Conservation (phyloP, 1,140 invertebrate species). For the Drosophila kohkoa region DNA sequence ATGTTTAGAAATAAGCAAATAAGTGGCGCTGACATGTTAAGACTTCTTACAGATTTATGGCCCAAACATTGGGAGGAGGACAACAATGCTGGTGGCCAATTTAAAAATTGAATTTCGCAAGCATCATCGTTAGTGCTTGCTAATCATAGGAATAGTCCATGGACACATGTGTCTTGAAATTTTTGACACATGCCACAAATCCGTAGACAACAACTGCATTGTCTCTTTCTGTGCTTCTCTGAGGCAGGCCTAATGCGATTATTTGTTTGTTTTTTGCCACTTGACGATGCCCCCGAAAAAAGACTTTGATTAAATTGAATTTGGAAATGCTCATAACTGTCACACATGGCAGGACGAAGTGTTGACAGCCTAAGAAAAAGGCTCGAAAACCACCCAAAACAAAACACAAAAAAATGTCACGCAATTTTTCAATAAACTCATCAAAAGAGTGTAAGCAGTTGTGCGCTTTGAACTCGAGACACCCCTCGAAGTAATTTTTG, state of each 20-base stretch:
- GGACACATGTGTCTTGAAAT: conserved; percentile 57
- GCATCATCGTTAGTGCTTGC: conserved; percentile 43
- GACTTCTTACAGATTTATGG: conserved; percentile 69
- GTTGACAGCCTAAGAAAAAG: conserved; percentile 7
- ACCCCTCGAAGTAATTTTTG: conserved; percentile 10
- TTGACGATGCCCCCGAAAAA: conserved; percentile 23
- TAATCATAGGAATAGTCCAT: conserved; percentile 52
- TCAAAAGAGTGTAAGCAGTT: conserved; percentile 59
- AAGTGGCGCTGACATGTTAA: conserved; percentile 79
- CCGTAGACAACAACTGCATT: conserved; percentile 28
- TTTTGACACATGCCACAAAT: conserved; percentile 71
- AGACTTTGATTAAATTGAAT: conserved; percentile 75
- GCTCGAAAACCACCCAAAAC: conserved; percentile 62
- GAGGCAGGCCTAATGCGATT: conserved; percentile 61
- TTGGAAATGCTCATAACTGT: conserved; percentile 74
- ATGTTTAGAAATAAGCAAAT: conserved; percentile 55
- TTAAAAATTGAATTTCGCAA: conserved; percentile 78
- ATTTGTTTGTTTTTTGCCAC: conserved; percentile 56
- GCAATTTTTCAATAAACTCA: conserved; percentile 80
- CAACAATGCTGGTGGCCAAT: conserved; percentile 51
- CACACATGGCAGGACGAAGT: conserved; percentile 59
- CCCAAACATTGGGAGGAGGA: not conserved
- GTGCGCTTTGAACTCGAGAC: conserved; percentile 59
- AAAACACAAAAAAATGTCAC: conserved; percentile 44
- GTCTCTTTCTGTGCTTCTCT: conserved; percentile 17